Base-by-base conservation (phyloP, 2,888 invertebrate genomes). In the Cosmorhoe ocellata region DNA sequence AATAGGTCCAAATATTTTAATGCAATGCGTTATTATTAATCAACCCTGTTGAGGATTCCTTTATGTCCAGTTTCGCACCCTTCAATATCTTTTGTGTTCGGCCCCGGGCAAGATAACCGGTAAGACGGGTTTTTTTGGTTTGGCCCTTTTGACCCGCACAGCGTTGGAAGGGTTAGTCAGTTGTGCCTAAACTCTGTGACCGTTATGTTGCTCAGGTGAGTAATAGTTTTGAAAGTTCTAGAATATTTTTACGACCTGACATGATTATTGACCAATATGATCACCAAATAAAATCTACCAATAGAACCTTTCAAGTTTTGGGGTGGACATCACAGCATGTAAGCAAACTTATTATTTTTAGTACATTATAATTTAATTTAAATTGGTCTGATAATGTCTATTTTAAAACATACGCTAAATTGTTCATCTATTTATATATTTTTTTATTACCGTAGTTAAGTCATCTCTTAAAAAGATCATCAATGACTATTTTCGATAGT, bases 1-100 rank as follows among this genome's bases (percentile, higher is more conserved):
- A 90, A 89, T 89, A 88, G 88, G 88, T 88, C 89, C 88, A 88
- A 88, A 88, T 79, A 88, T 86, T 83, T 88, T 85, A 88, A 87
- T 87, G 76, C 69, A 74, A 73, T 76, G 67, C 74, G 71, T 71
- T 84, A 86, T 87, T 87, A 83, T 80, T 78, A 74, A 10, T 64
- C 70, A 64, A 66, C 67, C 65, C 72, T 72, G 73, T 72, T 70
- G 74, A 76, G 69, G 69, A 76, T 72, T 79, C 84, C 71, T 77
- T 88, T 85, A 80, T 87, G 89, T 86, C 88, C 89, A 84, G 81
- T 82, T 53, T 75, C 57, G 77, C 76, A 84, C 88, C 88, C 88
- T 82, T 78, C 63, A 54, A 60, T 66, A 67, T 68, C 79, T 77
- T 79, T 85, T 81, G 83, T 81, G 32, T 58, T 33, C 63, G 51